Conservation (phyloP, 1,140 invertebrate genomes). For the Tetragonula clypearis region DNA sequence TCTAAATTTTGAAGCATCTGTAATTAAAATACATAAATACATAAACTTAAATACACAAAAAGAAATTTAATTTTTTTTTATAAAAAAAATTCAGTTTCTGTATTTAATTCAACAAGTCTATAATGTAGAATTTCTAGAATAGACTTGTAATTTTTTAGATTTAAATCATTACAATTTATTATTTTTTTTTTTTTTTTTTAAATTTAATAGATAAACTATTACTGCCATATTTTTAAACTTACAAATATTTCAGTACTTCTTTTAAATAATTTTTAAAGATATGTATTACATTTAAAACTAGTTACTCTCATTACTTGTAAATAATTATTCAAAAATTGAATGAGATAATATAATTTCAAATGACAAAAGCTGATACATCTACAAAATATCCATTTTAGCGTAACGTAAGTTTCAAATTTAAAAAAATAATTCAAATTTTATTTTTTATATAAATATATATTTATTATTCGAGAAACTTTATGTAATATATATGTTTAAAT, state of each 20-base stretch:
- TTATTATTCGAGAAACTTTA: slow-evolving; percentile 37
- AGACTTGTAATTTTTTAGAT: not conserved
- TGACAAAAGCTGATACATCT: not conserved
- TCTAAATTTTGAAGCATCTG: slow-evolving; percentile 3
- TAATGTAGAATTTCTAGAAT: slow-evolving; percentile 17
- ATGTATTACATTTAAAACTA: not conserved
- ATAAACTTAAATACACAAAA: slow-evolving; percentile 5
- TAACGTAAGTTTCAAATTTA: slow-evolving; percentile 2
- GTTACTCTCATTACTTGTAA: not conserved
- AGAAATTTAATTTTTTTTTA: not conserved
- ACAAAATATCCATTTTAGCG: slow-evolving; percentile 23
- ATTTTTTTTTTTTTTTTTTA: not conserved
- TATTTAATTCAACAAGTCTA: slow-evolving; percentile 12
- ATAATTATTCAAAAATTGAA: slow-evolving; percentile 8
- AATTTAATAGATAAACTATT: slow-evolving; percentile 27
- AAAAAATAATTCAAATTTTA: slow-evolving; percentile 44
- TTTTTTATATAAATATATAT: slow-evolving; percentile 37
- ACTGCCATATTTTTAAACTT: slow-evolving; percentile 56
- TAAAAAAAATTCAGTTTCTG: slow-evolving; percentile 1
- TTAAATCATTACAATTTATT: slow-evolving; percentile 20
- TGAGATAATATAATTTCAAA: not conserved
- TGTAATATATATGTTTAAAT: slow-evolving; percentile 2
- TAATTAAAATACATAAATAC: too few species aligned
- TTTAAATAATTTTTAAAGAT: slow-evolving; percentile 21
- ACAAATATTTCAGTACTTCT: slow-evolving; percentile 13